Percentiles rank a stretch among this genome's conserved stretches.
Conservation (phyloP, 2,888 invertebrate genomes). For the Stegophylla sp. region DNA sequence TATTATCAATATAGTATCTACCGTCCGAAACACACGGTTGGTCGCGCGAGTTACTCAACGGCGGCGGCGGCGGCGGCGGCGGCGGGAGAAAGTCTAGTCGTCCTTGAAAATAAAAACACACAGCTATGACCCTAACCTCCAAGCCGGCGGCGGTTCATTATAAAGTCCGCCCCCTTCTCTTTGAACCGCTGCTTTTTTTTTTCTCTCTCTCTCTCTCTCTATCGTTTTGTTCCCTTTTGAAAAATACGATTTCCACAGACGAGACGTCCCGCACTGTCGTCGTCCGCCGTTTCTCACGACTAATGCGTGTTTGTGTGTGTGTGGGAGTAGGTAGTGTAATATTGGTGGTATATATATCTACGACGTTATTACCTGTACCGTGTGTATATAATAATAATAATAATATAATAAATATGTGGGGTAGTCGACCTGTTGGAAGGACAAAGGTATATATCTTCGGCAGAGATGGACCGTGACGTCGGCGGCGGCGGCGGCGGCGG, state of each 20-base stretch:
- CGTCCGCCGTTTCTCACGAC: conserved; percentile 37
- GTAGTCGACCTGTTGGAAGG: conserved; percentile 58
- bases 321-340: conserved; percentile 35
- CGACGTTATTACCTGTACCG: conserved; percentile 5
- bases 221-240: conserved; percentile 21
- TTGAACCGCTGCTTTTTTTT: conserved; percentile 5
- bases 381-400: background rate
- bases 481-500: conserved; percentile 43
- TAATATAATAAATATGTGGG: conserved; percentile 33
- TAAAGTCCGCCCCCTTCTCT: conserved; percentile 44
- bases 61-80: conserved; percentile 19
- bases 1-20: background rate
- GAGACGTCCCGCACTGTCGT: background rate
- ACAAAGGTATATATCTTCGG: conserved; percentile 56
- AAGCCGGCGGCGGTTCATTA: conserved; percentile 48
- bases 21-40: background rate
- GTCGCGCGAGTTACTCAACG: conserved; percentile 51
- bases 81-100: conserved; percentile 55
- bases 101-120: conserved; percentile 53
- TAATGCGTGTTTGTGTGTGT: conserved; percentile 3
- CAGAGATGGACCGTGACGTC: conserved; percentile 59
- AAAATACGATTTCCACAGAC: conserved; percentile 44
- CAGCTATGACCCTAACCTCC: conserved; percentile 54
- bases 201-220: too few relatives aligned
- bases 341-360: background rate